Percentiles rank a stretch among this genome's conserved stretches.
Conservation (phyloP, 2,797 vertebrate species). For the Alauda arvensis region DNA sequence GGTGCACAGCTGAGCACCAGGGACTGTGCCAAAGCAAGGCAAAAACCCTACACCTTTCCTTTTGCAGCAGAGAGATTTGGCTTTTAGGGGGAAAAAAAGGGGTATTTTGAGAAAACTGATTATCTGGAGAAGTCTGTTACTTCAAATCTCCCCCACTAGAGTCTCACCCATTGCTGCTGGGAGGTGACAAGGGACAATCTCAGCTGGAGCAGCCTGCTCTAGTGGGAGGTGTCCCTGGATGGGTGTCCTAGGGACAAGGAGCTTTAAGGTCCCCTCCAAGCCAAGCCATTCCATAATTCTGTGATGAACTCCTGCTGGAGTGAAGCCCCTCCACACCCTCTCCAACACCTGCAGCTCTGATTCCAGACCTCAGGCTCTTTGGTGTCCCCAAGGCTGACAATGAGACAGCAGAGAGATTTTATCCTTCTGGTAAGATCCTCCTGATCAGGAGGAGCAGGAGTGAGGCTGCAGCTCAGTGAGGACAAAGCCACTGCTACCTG, state of each 20-base stretch:
- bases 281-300: background rate
- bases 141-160: background rate
- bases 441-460: background rate
- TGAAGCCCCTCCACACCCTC: background rate
- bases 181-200: background rate
- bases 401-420: background rate
- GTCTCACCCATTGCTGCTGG: background rate
- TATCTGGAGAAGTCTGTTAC: background rate
- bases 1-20: background rate
- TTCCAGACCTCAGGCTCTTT: background rate
- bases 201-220: background rate
- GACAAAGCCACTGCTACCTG: background rate
- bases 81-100: background rate
- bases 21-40: background rate
- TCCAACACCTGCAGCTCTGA: background rate
- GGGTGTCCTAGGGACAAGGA: background rate
- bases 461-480: background rate
- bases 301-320: background rate
- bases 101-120: background rate
- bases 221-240: background rate
- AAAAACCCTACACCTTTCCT: background rate
- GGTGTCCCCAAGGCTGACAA: fast-evolving
- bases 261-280: background rate
- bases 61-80: background rate
- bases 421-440: background rate